Evolutionary conservation across 2,888 invertebrate species (phyloP).

Genomic region (Carterocephalus palaemon): DNA sequence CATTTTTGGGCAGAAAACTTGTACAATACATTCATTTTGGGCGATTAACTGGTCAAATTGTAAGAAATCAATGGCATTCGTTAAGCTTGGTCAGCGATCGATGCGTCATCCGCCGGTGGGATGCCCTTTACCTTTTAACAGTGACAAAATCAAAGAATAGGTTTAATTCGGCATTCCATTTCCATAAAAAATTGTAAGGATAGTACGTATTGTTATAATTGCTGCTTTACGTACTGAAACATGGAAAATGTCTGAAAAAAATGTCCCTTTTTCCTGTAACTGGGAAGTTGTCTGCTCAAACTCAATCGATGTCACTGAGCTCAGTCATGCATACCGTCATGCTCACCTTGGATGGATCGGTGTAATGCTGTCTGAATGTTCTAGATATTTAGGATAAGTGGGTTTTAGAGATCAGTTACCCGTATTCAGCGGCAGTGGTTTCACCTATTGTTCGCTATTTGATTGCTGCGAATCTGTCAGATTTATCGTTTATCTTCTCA

Average conservation of each 20-base stretch:
- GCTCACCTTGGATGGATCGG: constrained; percentile 45
- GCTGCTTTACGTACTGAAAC: constrained; percentile 7
- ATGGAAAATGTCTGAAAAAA: constrained; percentile 25
- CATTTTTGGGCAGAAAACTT: constrained; percentile 34
- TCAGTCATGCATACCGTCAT: constrained; percentile 68
- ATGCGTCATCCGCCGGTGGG: constrained; percentile 81
- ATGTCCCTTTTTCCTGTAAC: constrained; percentile 27
- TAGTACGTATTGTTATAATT: background rate
- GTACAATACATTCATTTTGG: constrained; percentile 46
- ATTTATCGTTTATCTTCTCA: constrained; percentile 47
- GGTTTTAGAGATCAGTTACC: constrained; percentile 40
- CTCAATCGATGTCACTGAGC: constrained; percentile 67
- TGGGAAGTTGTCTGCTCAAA: constrained; percentile 38
- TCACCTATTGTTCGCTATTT: constrained; percentile 68
- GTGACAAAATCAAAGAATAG: constrained; percentile 39
- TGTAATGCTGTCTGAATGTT: constrained; percentile 47
- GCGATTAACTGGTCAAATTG: constrained; percentile 41
- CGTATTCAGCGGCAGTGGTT: constrained; percentile 51
- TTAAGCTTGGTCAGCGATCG: constrained; percentile 80
- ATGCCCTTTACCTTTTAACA: constrained; percentile 70
- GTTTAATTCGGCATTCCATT: constrained; percentile 17
- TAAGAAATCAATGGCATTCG: constrained; percentile 73
- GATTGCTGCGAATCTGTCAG: constrained; percentile 48
- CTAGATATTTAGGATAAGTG: constrained; percentile 43
- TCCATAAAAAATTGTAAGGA: background rate